Percentiles rank a stretch among this genome's conserved stretches.
Conservation (phyloP, 2,888 invertebrate genomes). For the Carterocephalus palaemon region DNA sequence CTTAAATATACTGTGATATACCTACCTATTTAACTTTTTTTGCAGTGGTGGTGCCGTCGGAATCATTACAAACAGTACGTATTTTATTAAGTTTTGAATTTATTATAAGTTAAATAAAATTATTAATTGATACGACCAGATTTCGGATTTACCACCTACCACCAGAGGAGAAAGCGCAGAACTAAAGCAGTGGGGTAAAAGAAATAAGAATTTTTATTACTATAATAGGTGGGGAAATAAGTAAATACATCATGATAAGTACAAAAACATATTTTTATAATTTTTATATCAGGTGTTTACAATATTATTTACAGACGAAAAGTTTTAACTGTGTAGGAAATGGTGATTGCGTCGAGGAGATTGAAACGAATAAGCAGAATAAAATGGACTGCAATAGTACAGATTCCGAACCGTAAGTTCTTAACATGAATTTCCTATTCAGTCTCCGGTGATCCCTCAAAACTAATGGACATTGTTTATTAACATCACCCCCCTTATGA, state of each 20-base stretch:
- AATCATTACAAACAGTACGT: not conserved
- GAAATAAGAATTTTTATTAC: too few species aligned
- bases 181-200: constrained; percentile 4
- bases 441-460: too few species aligned
- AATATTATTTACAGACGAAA: constrained; percentile 23
- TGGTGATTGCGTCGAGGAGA: constrained; percentile 16
- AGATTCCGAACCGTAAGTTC: constrained; percentile 5
- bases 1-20: too few species aligned
- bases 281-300: too few species aligned
- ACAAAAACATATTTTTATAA: too few species aligned
- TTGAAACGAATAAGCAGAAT: not conserved
- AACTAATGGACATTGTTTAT: too few species aligned
- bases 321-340: constrained; percentile 17
- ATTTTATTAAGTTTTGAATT: constrained; percentile 22
- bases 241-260: too few species aligned
- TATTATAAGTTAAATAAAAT: constrained; percentile 26
- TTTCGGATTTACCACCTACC: too few species aligned
- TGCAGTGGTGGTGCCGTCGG: not conserved
- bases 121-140: not conserved
- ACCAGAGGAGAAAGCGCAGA: constrained; percentile 4
- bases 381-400: not conserved
- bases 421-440: not conserved
- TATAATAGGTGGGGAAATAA: too few species aligned
- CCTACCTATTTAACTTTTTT: not conserved
- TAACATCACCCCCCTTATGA: too few species aligned